Percentiles rank a stretch among this genome's conserved stretches.
These are phyloP conservation scores for Urocitellus parryii DNA, from an alignment of 2,113 vertebrate species.

Conservation along the genomic window DNA sequence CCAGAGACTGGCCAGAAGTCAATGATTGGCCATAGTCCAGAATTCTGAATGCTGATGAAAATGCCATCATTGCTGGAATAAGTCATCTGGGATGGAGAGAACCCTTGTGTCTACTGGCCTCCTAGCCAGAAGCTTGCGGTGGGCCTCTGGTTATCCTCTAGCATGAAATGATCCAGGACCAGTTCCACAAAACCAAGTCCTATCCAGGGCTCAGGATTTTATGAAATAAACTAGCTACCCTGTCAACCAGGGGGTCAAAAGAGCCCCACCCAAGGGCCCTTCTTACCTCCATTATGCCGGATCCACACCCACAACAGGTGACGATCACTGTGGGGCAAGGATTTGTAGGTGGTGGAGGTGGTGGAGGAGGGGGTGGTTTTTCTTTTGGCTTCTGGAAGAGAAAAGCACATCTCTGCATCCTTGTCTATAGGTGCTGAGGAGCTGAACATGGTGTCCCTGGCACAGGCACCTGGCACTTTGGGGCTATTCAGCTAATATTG, in stretches of 20 bases:
- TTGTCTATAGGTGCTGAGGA: not conserved
- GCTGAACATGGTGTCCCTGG: not conserved
- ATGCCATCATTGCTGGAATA: not conserved
- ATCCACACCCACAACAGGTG: not conserved
- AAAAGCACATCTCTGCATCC: not conserved
- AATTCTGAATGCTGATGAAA: not conserved
- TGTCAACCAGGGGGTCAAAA: not conserved
- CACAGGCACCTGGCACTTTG: no score
- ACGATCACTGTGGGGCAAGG: not conserved
- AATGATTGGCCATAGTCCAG: not conserved
- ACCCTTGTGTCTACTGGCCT: no score
- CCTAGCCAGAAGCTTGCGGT: not conserved
- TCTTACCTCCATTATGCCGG: not conserved
- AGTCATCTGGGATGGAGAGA: not conserved
- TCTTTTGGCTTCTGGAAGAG: not conserved
- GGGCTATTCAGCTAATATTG: not conserved
- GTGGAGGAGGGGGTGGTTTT: not conserved
- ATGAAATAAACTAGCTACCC: not conserved
- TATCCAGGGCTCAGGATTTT: not conserved
- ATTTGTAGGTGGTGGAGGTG: not conserved
- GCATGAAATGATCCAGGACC: no score
- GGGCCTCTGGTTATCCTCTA: not conserved
- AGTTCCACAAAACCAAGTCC: not conserved
- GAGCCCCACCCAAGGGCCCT: not conserved
- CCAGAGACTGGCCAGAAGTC: not conserved